Percentiles rank a stretch among this genome's conserved stretches.
Conservation (phyloP, 2,888 invertebrate species). For the Plebejus argus region DNA sequence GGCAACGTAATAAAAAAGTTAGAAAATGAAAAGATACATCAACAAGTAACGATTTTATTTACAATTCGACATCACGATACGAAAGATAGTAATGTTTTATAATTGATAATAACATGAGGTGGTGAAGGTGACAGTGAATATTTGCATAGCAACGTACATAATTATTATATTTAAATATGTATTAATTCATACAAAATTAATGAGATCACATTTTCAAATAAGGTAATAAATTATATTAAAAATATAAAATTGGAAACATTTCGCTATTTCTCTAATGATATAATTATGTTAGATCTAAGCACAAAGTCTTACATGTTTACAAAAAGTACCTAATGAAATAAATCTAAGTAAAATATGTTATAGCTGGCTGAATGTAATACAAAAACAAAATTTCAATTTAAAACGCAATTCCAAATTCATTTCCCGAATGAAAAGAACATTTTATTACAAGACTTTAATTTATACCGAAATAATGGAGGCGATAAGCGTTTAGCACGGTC, state of each 20-base stretch:
- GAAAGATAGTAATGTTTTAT: constrained; percentile 25
- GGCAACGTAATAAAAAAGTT: neutral
- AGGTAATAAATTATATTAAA: neutral
- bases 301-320: neutral
- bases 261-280: neutral
- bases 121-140: constrained; percentile 26
- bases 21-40: neutral
- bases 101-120: constrained; percentile 19
- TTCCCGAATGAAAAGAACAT: neutral
- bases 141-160: neutral
- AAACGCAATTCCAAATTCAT: neutral
- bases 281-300: neutral
- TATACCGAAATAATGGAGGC: neutral
- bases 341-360: constrained; percentile 1
- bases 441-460: neutral
- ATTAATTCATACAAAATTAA: neutral
- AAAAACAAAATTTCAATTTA: neutral
- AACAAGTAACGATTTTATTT: constrained; percentile 24
- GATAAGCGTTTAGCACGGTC: neutral
- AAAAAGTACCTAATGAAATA: neutral
- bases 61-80: constrained; percentile 20
- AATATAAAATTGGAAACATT: neutral
- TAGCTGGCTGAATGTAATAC: neutral
- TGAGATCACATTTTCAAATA: neutral
- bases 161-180: no score